Evolutionary conservation across 2,113 vertebrate genomes (phyloP), one percentile per base, ranked within the genome.

Genomic region (Prolemur simus): DNA sequence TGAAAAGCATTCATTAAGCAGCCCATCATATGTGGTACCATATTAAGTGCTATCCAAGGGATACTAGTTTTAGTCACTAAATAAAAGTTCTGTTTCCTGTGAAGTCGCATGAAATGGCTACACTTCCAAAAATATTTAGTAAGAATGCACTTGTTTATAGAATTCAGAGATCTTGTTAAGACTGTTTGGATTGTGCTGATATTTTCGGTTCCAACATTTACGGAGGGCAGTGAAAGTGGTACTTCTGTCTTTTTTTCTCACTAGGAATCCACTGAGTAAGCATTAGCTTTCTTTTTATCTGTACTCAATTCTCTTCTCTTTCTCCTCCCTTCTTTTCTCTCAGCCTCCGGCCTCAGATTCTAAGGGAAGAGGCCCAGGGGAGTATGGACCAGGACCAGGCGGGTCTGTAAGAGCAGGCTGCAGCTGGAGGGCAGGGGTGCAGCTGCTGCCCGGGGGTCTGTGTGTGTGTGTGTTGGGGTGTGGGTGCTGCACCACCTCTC

Each of bases 141-240:
- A 87, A 34, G 47, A 60, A 73, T 37, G 14, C 29, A 82, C 4
- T n/a, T 45, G 18, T 87, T 80, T 54, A 39, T 39, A 45, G 37
- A 82, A 89, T 82, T 89, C 58, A 89, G 8, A 29, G 25, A 8
- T 52, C 45, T 89, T 60, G 32, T 73, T 74, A 87, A 94, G 42
- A 42, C 14, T 18, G 3, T 42, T 84, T 49, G 58, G 25, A 47
- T 54, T 32, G 27, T 18, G 18, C 9, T 29, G 37, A 63, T 14
- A 78, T 18, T 17, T 37, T 94, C 71, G 27, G 15, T 74, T 73
- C 56, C 39, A 25, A n/a, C 58, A 29, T 87, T 84, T 37, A 14
- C 6, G 14, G 52, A 82, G 7, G 21, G 13, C n/a, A 20, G 39
- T 21, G 25, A 66, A 29, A 0, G 0, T 47, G n/a, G 58, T 8